phyloP scores from a whole-genome alignment of 2,888 invertebrate genomes.

The Allacma fusca region DNA sequence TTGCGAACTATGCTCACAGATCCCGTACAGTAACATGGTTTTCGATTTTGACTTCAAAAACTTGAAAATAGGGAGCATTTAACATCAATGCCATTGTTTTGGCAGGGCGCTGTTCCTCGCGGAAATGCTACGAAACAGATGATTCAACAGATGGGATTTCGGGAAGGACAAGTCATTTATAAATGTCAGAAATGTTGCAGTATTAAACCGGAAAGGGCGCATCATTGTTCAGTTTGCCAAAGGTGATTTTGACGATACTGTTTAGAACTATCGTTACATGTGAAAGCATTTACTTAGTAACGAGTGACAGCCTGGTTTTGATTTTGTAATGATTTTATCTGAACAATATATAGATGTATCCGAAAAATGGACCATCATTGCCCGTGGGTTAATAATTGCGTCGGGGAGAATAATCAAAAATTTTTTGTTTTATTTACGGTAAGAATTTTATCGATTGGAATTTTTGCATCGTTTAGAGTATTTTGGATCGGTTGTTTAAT shows the following conservation, averaged over 20 bases:
- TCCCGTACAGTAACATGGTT: no score
- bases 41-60: no score
- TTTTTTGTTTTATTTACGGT: slow-evolving; percentile 98
- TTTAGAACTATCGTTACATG: no score
- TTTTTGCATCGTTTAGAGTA: no score
- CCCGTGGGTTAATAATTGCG: slow-evolving; percentile 99
- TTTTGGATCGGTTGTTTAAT: no score
- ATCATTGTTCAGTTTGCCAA: slow-evolving; percentile 95
- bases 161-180: slow-evolving; percentile 90
- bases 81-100: neutral
- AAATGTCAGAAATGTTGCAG: slow-evolving; percentile 97
- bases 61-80: no score
- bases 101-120: slow-evolving; percentile 89
- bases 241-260: slow-evolving; percentile 68
- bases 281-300: no score
- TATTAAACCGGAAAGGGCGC: slow-evolving; percentile 94
- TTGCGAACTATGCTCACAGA: slow-evolving; percentile 92
- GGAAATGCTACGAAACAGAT: slow-evolving; percentile 95
- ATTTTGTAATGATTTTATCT: no score
- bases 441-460: slow-evolving; percentile 66
- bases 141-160: slow-evolving; percentile 91
- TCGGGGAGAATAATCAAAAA: slow-evolving; percentile 99
- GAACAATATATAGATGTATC: slow-evolving; percentile 76
- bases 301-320: no score
- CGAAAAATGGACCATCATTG: slow-evolving; percentile 77